Base-by-base conservation (phyloP, 2,113 vertebrate genomes). In the Equus przewalskii region DNA sequence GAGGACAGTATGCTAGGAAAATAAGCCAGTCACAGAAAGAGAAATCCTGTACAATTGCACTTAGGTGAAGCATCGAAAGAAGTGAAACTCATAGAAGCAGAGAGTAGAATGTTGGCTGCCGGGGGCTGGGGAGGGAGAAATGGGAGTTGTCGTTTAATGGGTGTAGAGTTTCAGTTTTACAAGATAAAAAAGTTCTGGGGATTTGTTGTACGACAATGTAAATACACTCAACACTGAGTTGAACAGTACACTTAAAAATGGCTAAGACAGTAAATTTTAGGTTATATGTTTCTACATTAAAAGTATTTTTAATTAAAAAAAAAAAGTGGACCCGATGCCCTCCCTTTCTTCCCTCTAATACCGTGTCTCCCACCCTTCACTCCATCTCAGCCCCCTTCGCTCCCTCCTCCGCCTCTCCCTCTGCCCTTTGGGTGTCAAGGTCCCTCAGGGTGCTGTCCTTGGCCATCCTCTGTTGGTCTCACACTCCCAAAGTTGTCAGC, bases 1-100 rank as follows among this genome's bases (percentile, higher is more conserved):
- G 33, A 97, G 56, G 79, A 83, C n/a, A 75, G 65, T 70, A 49
- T 36, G 26, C 70, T 80, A 87, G 62, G 12, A 95, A 88, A 72
- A 94, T 69, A 81, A 78, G 33, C 11, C 30, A 84, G 8, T 89
- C 84, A 88, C 49, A 73, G 64, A 86, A 96, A 91, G 24, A 91
- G 30, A 94, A 91, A 80, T 51, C 24, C 54, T 33, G 3, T 54
- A 64, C 11, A 15, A 81, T 88, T 22, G 22, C 24, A 79, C 36
- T 75, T 69, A 76, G 9, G 0, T 82, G 46, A 95, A 24, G 2
- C 26, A 65, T 94, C 46, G 36, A 81, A 92, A 92, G 19, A 33
- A 58, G 41, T 75, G 60, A 85, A 36, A 92, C 24, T 85, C 83
- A 78, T 49, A 79, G 49, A 89, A 80, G 44, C 6, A 54, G 21